phyloP scores from a whole-genome alignment of 2,888 invertebrate species.

The Cheilosia vulpina region DNA sequence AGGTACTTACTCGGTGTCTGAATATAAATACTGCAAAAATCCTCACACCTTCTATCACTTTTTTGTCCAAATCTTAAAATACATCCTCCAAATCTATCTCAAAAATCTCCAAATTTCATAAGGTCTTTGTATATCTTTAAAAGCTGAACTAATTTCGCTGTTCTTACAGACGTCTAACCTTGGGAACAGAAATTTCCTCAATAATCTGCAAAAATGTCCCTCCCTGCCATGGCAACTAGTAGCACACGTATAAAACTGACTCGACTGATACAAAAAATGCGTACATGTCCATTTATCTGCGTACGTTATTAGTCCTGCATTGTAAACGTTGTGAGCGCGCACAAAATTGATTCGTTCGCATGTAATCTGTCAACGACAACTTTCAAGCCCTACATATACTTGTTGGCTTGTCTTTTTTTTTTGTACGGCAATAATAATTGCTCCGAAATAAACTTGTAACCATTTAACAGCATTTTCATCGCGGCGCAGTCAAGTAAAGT shows the following conservation, averaged over 20 bases:
- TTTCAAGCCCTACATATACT: conserved; percentile 39
- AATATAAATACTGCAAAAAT: not conserved
- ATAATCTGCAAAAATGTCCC: not conserved
- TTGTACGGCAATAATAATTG: conserved; percentile 61
- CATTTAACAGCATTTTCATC: conserved; percentile 72
- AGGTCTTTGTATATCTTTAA: not conserved
- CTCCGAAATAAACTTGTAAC: conserved; percentile 72
- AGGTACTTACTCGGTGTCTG: not conserved
- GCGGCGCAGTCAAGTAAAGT: conserved; percentile 50
- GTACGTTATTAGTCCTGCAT: conserved; percentile 52
- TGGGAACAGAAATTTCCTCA: not conserved
- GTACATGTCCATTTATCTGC: conserved; percentile 70
- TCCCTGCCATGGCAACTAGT: not conserved
- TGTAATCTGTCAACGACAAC: conserved; percentile 72
- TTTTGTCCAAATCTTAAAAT: not conserved
- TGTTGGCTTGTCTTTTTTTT: conserved; percentile 27
- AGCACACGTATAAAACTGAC: not conserved
- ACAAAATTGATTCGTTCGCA: conserved; percentile 74
- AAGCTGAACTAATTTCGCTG: too few relatives aligned
- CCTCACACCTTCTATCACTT: not conserved
- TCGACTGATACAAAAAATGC: conserved; percentile 20
- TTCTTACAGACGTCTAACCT: too few relatives aligned
- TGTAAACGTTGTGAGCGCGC: conserved; percentile 26
- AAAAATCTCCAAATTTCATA: not conserved
- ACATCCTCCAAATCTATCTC: not conserved